Conservation (phyloP, 2,113 vertebrate species). For the Psophia crepitans region DNA sequence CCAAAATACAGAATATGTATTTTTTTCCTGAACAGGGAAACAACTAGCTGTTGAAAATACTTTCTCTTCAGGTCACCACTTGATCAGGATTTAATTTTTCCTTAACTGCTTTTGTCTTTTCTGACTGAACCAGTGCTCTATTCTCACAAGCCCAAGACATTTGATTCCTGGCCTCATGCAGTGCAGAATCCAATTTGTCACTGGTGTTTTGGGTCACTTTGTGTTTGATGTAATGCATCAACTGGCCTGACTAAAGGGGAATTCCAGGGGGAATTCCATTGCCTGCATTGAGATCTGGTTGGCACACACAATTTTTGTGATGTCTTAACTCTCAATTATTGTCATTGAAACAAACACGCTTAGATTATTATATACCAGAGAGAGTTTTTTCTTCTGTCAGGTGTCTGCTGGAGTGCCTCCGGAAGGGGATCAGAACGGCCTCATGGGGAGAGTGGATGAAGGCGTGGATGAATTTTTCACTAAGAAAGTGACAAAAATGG, state of each 20-base stretch:
- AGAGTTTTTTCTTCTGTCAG: conserved; percentile 69
- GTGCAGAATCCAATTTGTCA: neutral
- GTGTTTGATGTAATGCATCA: neutral
- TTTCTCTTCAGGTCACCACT: neutral
- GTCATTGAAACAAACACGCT: neutral
- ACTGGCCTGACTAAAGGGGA: neutral
- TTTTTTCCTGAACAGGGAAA: neutral
- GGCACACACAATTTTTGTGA: neutral
- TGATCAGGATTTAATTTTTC: neutral
- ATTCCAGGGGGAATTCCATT: neutral
- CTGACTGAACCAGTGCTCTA: neutral
- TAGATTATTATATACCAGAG: neutral
- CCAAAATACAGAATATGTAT: neutral
- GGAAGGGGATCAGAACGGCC: conserved; percentile 93
- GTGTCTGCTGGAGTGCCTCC: conserved; percentile 76
- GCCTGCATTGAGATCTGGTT: neutral
- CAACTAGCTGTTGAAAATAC: neutral
- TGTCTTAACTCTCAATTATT: neutral
- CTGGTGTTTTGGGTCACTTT: neutral
- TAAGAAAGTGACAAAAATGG: conserved; percentile 93
- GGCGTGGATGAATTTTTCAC: conserved; percentile 98
- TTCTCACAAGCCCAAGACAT: neutral
- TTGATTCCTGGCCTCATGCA: neutral
- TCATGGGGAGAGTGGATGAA: conserved; percentile 95
- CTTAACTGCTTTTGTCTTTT: neutral